Evolutionary conservation across 2,113 vertebrate species (phyloP).

Genomic region (Siniperca knerii): DNA sequence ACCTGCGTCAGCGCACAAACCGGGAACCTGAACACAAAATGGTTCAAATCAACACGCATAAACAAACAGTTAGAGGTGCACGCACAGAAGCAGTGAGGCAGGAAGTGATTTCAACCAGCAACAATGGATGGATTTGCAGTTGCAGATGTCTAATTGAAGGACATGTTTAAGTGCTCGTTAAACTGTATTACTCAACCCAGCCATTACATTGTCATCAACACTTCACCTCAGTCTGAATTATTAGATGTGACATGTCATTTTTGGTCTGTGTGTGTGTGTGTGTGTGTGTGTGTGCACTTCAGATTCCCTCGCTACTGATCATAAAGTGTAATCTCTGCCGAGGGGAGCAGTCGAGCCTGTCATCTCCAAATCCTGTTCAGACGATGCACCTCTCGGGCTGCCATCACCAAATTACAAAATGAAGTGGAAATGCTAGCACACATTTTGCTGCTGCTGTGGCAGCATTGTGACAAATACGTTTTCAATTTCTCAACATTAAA

Average conservation of each 20-base stretch:
- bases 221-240: not conserved
- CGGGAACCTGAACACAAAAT: not conserved
- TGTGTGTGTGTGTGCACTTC: constrained; percentile 14
- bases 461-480: not conserved
- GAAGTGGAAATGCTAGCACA: not conserved
- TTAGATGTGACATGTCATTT: constrained; percentile 37
- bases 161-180: constrained; percentile 42
- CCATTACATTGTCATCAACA: constrained; percentile 23
- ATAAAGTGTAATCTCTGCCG: constrained; percentile 12
- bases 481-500: not conserved
- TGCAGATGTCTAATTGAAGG: constrained; percentile 35
- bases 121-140: not conserved
- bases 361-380: not conserved
- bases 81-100: not conserved
- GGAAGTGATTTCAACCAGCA: not conserved
- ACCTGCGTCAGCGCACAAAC: not conserved
- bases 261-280: no score
- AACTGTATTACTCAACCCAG: constrained; percentile 28
- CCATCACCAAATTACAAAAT: no score
- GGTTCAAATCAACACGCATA: not conserved
- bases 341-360: not conserved
- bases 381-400: no score
- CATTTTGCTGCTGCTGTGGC: not conserved
- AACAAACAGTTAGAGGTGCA: not conserved
- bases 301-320: not conserved